These are phyloP conservation scores for Hapalemur alaotrensis DNA, from an alignment of 2,797 vertebrate genomes.

Conservation along the genomic window DNA sequence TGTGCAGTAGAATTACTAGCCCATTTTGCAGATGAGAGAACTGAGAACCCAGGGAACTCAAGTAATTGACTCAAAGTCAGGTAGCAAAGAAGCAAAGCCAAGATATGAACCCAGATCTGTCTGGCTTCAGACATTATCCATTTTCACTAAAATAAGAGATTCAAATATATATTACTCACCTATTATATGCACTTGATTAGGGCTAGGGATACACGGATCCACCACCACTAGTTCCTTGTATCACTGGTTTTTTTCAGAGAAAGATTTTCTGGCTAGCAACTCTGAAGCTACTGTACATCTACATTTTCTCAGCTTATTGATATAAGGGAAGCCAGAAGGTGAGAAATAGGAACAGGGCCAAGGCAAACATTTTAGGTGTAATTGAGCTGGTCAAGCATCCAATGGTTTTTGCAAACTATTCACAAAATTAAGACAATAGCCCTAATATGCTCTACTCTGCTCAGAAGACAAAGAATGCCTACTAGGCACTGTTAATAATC, in stretches of 20 bases:
- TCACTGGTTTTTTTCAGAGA: background rate
- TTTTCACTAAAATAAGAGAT: slow-evolving; percentile 1
- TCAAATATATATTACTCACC: background rate
- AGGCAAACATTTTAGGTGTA: background rate
- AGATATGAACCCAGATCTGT: background rate
- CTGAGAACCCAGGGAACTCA: background rate
- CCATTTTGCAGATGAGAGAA: background rate
- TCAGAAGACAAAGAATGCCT: background rate
- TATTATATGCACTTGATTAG: background rate
- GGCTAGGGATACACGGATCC: background rate
- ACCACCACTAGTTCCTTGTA: background rate
- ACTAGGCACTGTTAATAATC: background rate
- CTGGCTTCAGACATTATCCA: background rate
- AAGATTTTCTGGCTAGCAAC: background rate
- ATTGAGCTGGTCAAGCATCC: background rate
- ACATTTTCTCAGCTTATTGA: background rate
- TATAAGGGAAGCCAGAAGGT: background rate
- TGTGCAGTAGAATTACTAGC: background rate
- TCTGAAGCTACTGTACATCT: background rate
- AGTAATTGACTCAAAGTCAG: background rate
- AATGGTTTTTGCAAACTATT: slow-evolving; percentile 38
- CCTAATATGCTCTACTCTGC: background rate
- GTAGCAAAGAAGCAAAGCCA: background rate
- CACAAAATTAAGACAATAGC: slow-evolving; percentile 1
- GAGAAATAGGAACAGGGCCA: background rate